Base-by-base conservation (phyloP, 1,140 invertebrate species). In the Anoplophora glabripennis region DNA sequence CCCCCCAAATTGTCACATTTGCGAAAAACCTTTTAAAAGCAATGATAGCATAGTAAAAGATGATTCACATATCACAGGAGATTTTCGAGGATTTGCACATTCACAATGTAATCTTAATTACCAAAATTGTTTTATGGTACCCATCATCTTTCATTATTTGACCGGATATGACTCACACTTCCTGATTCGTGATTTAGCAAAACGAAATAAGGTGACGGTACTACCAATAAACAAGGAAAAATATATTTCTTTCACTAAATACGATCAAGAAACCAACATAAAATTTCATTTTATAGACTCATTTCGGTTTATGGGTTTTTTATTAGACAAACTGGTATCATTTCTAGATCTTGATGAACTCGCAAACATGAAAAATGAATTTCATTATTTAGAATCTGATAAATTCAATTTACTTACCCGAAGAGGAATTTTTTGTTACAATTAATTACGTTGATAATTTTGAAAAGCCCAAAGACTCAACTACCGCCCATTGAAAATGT, bases 21-120 rank as follows among this genome's bases (percentile, higher is more conserved):
- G n/a, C n/a, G n/a, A n/a, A n/a, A 57, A 65, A 54, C 41, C 63
- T 9, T 48, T 57, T 46, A 61, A 62, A 5, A 28, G n/a, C 21
- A 34, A 33, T 18, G 45, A 67, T 51, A 67, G 64, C 60, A 61
- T 49, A 11, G 63, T 71, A 12, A 36, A 36, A 21, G 71, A 77
- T 57, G 73, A 76, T 66, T 61, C 61, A 64, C 73, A 76, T 63
- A 61, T 73, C 4, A 76, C 64, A 21, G 72, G 66, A 8, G 48
- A 62, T 55, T 69, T 68, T 67, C 52, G 75, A 57, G 72, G 71
- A n/a, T 28, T 62, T n/a, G 74, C 73, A 0, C 75, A 77, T 66
- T 52, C 65, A 9, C 21, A 18, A 11, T 77, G 74, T 59, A 78
- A 78, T 65, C 37, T 76, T 17, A 64, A 73, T 52, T 76, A 63